Conservation (phyloP, 2,113 vertebrate species). For the Astur gentilis region DNA sequence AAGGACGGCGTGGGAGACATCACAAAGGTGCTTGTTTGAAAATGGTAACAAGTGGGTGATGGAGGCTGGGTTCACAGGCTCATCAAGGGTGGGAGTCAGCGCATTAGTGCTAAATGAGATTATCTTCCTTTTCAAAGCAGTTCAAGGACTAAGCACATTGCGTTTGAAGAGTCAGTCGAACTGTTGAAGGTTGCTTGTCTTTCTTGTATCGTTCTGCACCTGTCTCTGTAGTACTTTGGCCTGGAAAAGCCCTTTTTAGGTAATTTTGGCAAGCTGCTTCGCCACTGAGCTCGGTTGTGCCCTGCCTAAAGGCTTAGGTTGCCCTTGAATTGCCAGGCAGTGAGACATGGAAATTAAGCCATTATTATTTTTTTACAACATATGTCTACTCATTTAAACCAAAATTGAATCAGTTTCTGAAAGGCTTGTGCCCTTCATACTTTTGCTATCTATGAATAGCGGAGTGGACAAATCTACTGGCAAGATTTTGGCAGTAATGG, state of each 20-base stretch:
- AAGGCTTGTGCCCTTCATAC: background rate
- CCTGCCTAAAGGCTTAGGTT: background rate
- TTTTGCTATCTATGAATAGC: background rate
- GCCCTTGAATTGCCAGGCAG: background rate
- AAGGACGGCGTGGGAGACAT: background rate
- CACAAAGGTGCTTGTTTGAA: conserved; percentile 3
- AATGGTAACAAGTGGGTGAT: conserved; percentile 54
- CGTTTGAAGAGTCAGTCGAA: background rate
- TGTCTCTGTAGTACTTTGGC: background rate
- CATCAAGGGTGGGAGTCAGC: background rate
- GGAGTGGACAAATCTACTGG: background rate
- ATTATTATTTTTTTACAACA: background rate
- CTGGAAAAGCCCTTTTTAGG: background rate
- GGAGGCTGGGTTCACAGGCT: background rate
- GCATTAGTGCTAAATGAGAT: background rate
- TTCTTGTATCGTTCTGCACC: background rate
- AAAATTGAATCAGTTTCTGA: background rate
- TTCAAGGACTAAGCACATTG: background rate
- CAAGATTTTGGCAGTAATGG: background rate
- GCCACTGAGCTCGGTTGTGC: background rate
- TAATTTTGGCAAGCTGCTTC: background rate
- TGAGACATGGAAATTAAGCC: background rate
- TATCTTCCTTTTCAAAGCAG: background rate
- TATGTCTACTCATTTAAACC: background rate
- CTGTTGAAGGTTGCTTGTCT: background rate